A percentile compares a stretch with the other conserved stretches of the same genome.
phyloP scores from a whole-genome alignment of 2,113 vertebrate species.

The Dinomys branickii region DNA sequence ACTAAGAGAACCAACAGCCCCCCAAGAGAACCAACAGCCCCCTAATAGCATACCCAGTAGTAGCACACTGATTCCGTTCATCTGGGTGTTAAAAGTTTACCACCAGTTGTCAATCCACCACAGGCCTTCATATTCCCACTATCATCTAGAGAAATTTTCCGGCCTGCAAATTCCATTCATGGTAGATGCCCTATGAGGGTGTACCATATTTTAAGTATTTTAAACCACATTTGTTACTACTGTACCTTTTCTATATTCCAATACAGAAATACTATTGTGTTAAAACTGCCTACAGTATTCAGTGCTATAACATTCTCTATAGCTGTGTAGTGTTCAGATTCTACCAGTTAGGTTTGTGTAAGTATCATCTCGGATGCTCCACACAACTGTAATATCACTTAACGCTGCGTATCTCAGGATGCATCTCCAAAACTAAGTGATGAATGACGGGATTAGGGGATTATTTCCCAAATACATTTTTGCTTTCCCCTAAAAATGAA shows the following conservation, averaged over 20 bases:
- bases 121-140: background rate
- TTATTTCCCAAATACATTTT: background rate
- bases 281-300: background rate
- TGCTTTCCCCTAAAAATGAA: slow-evolving; percentile 12
- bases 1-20: no score
- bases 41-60: no score
- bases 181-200: background rate
- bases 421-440: background rate
- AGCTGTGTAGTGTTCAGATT: background rate
- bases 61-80: no score
- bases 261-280: background rate
- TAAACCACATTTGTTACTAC: background rate
- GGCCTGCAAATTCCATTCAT: background rate
- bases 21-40: no score
- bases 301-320: background rate
- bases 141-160: no score
- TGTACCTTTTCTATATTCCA: background rate
- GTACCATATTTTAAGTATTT: background rate
- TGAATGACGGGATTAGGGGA: background rate
- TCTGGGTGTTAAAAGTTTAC: no score
- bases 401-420: background rate
- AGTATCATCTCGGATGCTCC: background rate
- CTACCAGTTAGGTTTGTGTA: background rate
- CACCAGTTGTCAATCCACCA: no score
- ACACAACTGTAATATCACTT: background rate